Conservation (phyloP, 2,888 invertebrate species). For the Mesorhabditis spiculigera region DNA sequence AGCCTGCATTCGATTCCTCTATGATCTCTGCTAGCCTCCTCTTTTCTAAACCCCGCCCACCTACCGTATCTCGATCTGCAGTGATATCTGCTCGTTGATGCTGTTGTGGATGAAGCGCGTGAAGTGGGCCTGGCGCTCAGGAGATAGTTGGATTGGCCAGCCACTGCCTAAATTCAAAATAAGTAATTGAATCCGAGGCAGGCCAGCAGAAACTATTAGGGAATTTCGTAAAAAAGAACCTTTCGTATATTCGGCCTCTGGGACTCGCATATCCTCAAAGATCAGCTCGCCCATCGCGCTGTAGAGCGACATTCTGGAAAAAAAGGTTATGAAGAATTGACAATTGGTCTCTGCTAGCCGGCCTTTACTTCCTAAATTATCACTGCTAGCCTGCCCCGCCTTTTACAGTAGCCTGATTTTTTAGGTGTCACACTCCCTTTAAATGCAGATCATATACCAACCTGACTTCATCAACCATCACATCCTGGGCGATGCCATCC, state of each 20-base stretch:
- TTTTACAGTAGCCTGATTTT: neutral
- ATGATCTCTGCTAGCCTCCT: too few species aligned
- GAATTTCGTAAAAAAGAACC: neutral
- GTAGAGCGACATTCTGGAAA: neutral
- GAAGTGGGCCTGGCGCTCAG: conserved; percentile 31
- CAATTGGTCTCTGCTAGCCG: too few species aligned
- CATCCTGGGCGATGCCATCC: conserved; percentile 51
- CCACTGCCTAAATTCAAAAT: conserved; percentile 40
- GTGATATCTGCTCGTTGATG: conserved; percentile 38
- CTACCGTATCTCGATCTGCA: conserved; percentile 44
- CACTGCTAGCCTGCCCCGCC: too few species aligned
- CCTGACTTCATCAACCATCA: conserved; percentile 42
- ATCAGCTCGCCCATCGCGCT: conserved; percentile 11
- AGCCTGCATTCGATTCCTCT: too few species aligned
- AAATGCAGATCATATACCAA: conserved; percentile 13
- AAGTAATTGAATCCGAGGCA: conserved; percentile 18
- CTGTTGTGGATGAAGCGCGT: conserved; percentile 44
- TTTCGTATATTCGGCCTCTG: neutral
- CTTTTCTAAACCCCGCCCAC: neutral
- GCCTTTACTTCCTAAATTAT: too few species aligned
- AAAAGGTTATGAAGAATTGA: neutral
- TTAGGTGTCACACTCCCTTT: neutral
- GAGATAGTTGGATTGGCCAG: conserved; percentile 42
- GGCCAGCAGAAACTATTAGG: neutral
- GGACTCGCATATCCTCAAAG: conserved; percentile 13